Percentiles rank a stretch among this genome's conserved stretches.
Conservation (phyloP, 2,113 vertebrate genomes). For the Nyctibius bracteatus region DNA sequence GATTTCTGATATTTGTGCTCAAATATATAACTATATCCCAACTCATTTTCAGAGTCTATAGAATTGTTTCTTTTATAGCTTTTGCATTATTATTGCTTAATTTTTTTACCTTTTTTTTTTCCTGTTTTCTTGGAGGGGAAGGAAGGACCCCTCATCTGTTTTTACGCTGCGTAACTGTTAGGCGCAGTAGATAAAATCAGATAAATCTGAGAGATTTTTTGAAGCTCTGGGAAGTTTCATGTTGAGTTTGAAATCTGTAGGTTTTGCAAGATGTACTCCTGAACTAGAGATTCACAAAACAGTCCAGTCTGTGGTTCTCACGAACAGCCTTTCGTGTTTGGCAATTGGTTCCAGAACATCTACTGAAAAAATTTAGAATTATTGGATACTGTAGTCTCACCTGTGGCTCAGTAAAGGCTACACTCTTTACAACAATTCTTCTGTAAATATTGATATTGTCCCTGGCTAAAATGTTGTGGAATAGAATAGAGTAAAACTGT, state of each 20-base stretch:
- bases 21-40: not conserved
- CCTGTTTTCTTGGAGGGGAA: not conserved
- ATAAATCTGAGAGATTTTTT: not conserved
- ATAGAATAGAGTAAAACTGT: not conserved
- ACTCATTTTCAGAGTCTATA: not conserved
- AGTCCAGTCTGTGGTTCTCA: not conserved
- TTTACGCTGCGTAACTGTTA: not conserved
- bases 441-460: not conserved
- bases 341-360: not conserved
- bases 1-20: not conserved
- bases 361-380: not conserved
- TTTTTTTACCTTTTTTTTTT: not conserved
- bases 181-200: not conserved
- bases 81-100: not conserved
- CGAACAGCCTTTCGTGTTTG: not conserved
- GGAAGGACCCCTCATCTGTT: not conserved
- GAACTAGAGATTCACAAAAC: constrained; percentile 55
- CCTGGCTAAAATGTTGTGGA: not conserved
- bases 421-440: not conserved
- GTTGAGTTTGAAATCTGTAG: not conserved
- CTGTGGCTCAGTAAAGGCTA: not conserved
- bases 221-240: not conserved
- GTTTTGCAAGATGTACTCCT: not conserved
- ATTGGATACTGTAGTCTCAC: not conserved
- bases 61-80: not conserved